Percentiles rank a stretch among this genome's conserved stretches.
Conservation (phyloP, 2,797 vertebrate genomes). For the Alfaro cultratus region DNA sequence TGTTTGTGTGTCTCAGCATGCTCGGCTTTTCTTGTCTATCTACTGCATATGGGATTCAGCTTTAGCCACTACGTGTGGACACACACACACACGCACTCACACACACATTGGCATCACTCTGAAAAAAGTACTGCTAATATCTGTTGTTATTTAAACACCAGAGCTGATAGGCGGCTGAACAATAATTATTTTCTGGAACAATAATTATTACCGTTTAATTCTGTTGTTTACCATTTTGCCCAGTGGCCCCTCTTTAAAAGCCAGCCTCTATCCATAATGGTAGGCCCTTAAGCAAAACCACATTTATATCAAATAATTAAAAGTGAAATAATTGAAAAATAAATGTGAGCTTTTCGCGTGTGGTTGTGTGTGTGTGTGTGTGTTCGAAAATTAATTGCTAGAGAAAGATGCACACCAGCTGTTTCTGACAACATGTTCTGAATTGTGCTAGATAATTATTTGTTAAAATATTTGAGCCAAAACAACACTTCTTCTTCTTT, state of each 20-base stretch:
- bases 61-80: slow-evolving; percentile 24
- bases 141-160: slow-evolving; percentile 79
- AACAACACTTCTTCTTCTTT: background rate
- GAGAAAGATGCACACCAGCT: slow-evolving; percentile 27
- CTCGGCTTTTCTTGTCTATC: slow-evolving; percentile 15
- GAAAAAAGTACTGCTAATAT: slow-evolving; percentile 54
- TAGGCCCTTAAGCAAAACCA: slow-evolving; percentile 65
- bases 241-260: slow-evolving; percentile 71
- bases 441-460: background rate
- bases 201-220: slow-evolving; percentile 81
- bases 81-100: slow-evolving; percentile 9
- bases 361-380: slow-evolving; percentile 8
- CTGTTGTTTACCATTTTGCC: slow-evolving; percentile 77
- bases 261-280: slow-evolving; percentile 69
- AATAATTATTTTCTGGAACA: slow-evolving; percentile 81
- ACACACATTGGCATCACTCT: slow-evolving; percentile 17
- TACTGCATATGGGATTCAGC: slow-evolving; percentile 48
- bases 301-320: slow-evolving; percentile 78
- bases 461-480: background rate
- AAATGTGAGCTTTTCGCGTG: slow-evolving; percentile 45
- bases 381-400: slow-evolving; percentile 56
- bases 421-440: slow-evolving; percentile 8
- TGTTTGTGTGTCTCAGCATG: slow-evolving; percentile 14
- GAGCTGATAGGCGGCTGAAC: slow-evolving; percentile 73
- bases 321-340: slow-evolving; percentile 76